These are phyloP conservation scores for Nysson spinosus DNA, from an alignment of 2,888 invertebrate genomes.

Conservation along the genomic window DNA sequence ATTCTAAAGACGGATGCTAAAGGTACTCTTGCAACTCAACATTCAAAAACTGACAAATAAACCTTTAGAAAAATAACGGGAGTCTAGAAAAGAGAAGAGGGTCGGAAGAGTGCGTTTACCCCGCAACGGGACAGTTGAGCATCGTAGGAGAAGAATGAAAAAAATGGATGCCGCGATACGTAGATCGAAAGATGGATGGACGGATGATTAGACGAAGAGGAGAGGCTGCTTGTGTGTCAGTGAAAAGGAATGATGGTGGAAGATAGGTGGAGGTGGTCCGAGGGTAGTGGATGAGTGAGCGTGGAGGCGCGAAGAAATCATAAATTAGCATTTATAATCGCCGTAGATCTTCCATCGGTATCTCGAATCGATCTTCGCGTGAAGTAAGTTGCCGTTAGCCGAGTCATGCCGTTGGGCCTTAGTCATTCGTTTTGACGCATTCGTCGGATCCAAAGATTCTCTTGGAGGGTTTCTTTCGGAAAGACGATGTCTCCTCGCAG, in stretches of 20 bases:
- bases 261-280: background rate
- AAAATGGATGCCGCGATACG: background rate
- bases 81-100: too few relatives aligned
- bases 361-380: slow-evolving; percentile 59
- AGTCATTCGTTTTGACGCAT: slow-evolving; percentile 54
- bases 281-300: slow-evolving; percentile 17
- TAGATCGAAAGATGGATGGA: background rate
- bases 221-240: too few relatives aligned
- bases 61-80: too few relatives aligned
- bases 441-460: slow-evolving; percentile 30
- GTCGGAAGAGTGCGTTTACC: too few relatives aligned
- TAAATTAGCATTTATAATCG: slow-evolving; percentile 72
- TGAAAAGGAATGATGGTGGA: slow-evolving; percentile 4
- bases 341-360: slow-evolving; percentile 51
- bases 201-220: background rate
- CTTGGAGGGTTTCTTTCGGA: too few relatives aligned
- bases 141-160: too few relatives aligned
- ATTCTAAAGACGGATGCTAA: too few relatives aligned
- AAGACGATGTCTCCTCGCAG: too few relatives aligned
- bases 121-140: too few relatives aligned
- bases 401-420: slow-evolving; percentile 57
- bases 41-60: too few relatives aligned
- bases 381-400: slow-evolving; percentile 53
- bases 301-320: slow-evolving; percentile 62
- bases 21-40: too few relatives aligned